These are phyloP conservation scores for Callyntrura sp. DNA, from an alignment of 2,888 invertebrate genomes.

Conservation along the genomic window DNA sequence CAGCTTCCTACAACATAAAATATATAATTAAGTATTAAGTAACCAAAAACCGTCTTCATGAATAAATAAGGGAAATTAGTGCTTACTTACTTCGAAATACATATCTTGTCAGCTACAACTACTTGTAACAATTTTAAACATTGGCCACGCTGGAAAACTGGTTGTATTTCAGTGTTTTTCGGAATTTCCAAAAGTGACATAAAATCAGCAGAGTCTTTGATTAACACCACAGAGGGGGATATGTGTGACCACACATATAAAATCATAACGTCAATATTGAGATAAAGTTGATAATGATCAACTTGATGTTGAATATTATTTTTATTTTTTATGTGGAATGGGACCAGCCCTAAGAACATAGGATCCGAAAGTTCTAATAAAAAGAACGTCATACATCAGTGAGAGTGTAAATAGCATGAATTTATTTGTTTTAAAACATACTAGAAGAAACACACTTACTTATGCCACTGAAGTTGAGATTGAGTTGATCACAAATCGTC, in stretches of 20 bases:
- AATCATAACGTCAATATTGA: background rate
- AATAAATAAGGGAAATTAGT: background rate
- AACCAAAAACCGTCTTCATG: background rate
- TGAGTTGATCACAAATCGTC: too few species aligned
- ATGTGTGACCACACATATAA: conserved; percentile 9
- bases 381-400: too few species aligned
- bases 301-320: background rate
- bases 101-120: background rate
- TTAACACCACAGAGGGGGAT: background rate
- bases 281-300: background rate
- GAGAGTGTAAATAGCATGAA: too few species aligned
- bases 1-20: conserved; percentile 24
- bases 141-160: background rate
- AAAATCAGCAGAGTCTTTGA: conserved; percentile 47
- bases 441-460: too few species aligned
- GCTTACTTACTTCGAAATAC: conserved; percentile 12
- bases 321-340: conserved; percentile 24
- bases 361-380: background rate
- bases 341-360: conserved; percentile 27
- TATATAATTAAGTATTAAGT: conserved; percentile 5
- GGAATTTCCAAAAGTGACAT: conserved; percentile 13
- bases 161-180: background rate
- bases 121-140: background rate
- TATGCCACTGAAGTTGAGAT: too few species aligned
- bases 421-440: too few species aligned